phyloP scores from a whole-genome alignment of 2,888 invertebrate species.

The Ophion ellenae region DNA sequence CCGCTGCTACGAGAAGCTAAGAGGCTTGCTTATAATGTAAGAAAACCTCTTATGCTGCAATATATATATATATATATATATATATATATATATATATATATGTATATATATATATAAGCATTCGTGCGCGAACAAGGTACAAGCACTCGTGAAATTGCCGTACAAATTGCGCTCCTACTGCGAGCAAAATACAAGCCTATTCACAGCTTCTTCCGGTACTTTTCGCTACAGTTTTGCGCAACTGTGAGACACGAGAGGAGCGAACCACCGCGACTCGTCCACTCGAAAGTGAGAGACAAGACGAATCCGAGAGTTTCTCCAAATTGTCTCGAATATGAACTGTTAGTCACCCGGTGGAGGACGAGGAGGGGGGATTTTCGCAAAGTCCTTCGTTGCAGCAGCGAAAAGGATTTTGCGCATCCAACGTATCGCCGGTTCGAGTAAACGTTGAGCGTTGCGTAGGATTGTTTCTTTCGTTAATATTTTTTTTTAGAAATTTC shows the following conservation, averaged over 20 bases:
- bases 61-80: conserved; percentile 6
- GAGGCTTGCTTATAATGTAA: conserved; percentile 53
- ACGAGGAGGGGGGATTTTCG: background rate
- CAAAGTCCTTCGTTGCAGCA: background rate
- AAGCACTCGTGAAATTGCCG: conserved; percentile 70
- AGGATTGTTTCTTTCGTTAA: too few relatives aligned
- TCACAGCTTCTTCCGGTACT: conserved; percentile 71
- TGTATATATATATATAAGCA: conserved; percentile 2
- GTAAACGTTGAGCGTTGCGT: too few relatives aligned
- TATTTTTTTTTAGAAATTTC: too few relatives aligned
- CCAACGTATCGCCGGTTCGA: too few relatives aligned
- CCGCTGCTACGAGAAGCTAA: conserved; percentile 40
- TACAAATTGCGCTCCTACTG: conserved; percentile 70
- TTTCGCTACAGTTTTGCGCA: conserved; percentile 67
- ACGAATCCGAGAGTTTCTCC: conserved; percentile 42
- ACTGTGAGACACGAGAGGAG: conserved; percentile 43
- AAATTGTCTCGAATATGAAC: conserved; percentile 6
- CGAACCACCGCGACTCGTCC: conserved; percentile 45
- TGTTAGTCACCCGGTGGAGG: background rate
- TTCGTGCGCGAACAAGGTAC: conserved; percentile 61
- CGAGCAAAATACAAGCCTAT: conserved; percentile 60
- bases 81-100: conserved; percentile 2
- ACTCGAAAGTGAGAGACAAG: conserved; percentile 43
- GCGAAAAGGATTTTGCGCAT: too few relatives aligned
- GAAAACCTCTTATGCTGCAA: conserved; percentile 34